A percentile compares a stretch with the other conserved stretches of the same genome.
Evolutionary conservation across 2,888 invertebrate genomes (phyloP).

Genomic region (Holacanthella duospinosa): DNA sequence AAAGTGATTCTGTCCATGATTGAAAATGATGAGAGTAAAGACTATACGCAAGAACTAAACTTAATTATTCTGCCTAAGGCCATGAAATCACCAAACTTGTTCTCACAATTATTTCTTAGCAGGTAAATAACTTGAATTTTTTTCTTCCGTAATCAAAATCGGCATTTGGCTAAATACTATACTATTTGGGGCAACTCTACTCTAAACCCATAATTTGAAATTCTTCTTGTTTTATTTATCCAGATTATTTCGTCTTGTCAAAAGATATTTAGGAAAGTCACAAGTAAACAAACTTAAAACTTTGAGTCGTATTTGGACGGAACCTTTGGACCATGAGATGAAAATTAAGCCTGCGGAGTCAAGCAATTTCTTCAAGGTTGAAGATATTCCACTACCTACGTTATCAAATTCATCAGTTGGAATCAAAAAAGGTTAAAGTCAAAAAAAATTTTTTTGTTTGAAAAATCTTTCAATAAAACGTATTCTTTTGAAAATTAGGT

Average conservation of each 20-base stretch:
- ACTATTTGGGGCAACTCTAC: too few species aligned
- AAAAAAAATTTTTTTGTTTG: background rate
- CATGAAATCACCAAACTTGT: constrained; percentile 17
- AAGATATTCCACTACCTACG: too few species aligned
- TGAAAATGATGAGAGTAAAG: too few species aligned
- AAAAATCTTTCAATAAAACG: background rate
- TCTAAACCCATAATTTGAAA: too few species aligned
- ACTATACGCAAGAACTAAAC: background rate
- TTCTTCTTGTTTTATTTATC: background rate
- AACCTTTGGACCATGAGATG: background rate
- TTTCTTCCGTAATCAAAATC: too few species aligned
- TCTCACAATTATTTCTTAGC: constrained; percentile 16
- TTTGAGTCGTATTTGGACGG: constrained; percentile 19
- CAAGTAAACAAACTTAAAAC: constrained; percentile 14
- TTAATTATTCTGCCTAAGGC: constrained; percentile 13
- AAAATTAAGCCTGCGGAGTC: too few species aligned
- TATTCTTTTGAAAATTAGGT: constrained; percentile 11
- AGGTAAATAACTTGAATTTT: constrained; percentile 16
- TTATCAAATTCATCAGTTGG: too few species aligned
- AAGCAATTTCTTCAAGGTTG: background rate
- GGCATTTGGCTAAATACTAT: too few species aligned
- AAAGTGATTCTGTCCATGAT: background rate
- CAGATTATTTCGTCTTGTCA: constrained; percentile 19
- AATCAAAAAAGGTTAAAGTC: background rate
- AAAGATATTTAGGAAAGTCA: constrained; percentile 16